Evolutionary conservation across 2,888 invertebrate species (phyloP).

Genomic region (Brachylomia viminalis): DNA sequence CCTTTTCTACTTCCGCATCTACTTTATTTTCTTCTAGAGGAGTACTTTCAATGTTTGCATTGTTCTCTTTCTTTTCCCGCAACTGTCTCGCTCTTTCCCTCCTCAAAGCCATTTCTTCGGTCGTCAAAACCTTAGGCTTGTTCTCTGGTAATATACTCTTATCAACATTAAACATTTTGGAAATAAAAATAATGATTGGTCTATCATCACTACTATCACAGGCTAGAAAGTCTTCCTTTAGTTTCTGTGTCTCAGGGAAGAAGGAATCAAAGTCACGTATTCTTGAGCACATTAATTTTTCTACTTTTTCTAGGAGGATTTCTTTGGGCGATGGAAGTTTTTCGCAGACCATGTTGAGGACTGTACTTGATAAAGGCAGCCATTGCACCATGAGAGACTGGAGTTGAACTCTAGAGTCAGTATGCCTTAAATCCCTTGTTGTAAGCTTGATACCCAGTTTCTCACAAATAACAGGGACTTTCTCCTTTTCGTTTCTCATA

Average conservation of each 20-base stretch:
- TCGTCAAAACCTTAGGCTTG: conserved; percentile 93
- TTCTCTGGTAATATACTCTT: conserved; percentile 94
- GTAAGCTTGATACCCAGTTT: conserved; percentile 94
- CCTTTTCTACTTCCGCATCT: conserved; percentile 74
- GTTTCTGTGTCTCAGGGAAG: conserved; percentile 92
- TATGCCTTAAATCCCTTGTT: conserved; percentile 94
- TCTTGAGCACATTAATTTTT: conserved; percentile 95
- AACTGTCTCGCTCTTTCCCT: conserved; percentile 92
- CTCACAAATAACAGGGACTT: conserved; percentile 92
- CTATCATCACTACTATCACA: conserved; percentile 92
- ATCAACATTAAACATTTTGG: conserved; percentile 97
- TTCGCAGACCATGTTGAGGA: conserved; percentile 95
- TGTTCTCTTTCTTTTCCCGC: conserved; percentile 89
- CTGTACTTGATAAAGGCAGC: conserved; percentile 95
- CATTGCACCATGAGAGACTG: conserved; percentile 96
- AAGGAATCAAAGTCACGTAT: conserved; percentile 92
- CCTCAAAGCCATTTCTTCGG: conserved; percentile 93
- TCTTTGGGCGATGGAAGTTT: conserved; percentile 96
- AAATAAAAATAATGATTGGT: conserved; percentile 94
- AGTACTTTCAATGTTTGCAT: conserved; percentile 66
- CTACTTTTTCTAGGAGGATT: conserved; percentile 94
- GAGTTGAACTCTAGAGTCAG: conserved; percentile 94
- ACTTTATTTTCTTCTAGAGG: conserved; percentile 71
- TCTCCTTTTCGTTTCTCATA: conserved; percentile 94
- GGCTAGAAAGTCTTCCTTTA: conserved; percentile 92